Evolutionary conservation across 2,797 vertebrate species (phyloP).

Genomic region (Atherinosoma microstoma): DNA sequence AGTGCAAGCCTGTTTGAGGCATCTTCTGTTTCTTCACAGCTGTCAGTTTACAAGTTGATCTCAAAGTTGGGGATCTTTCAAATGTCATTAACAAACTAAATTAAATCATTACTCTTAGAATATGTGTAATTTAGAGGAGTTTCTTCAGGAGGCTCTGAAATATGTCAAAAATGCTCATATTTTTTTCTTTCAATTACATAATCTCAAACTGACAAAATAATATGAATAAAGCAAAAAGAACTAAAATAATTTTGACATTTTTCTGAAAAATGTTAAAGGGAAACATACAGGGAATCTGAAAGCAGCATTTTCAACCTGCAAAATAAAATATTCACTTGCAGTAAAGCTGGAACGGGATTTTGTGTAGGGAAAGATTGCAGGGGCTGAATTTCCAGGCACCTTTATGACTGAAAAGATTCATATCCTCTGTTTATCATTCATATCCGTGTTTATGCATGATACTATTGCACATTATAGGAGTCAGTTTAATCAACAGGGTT

Average conservation of each 20-base stretch:
- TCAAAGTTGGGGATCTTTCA: constrained; percentile 80
- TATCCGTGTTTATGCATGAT: constrained; percentile 74
- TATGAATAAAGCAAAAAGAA: background rate
- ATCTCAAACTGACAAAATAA: background rate
- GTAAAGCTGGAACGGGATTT: constrained; percentile 27
- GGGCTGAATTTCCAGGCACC: constrained; percentile 26
- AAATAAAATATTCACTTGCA: constrained; percentile 36
- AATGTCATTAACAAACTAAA: constrained; percentile 85
- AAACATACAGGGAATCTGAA: background rate
- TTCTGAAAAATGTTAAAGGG: background rate
- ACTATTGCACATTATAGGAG: constrained; percentile 73
- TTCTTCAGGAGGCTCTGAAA: constrained; percentile 41
- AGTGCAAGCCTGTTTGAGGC: constrained; percentile 81
- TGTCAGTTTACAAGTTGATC: constrained; percentile 80
- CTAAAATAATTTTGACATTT: background rate
- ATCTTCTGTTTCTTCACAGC: constrained; percentile 77
- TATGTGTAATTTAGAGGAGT: constrained; percentile 69
- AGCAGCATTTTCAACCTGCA: constrained; percentile 3
- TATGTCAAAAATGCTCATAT: background rate
- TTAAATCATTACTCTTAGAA: constrained; percentile 87
- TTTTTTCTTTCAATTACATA: accelerated
- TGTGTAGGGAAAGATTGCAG: constrained; percentile 12
- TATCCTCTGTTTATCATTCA: constrained; percentile 69
- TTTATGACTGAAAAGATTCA: constrained; percentile 54
- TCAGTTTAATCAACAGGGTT: constrained; percentile 72